A percentile compares a stretch with the other conserved stretches of the same genome.
phyloP scores from a whole-genome alignment of 1,140 invertebrate genomes.

The Drosophila persimilis region DNA sequence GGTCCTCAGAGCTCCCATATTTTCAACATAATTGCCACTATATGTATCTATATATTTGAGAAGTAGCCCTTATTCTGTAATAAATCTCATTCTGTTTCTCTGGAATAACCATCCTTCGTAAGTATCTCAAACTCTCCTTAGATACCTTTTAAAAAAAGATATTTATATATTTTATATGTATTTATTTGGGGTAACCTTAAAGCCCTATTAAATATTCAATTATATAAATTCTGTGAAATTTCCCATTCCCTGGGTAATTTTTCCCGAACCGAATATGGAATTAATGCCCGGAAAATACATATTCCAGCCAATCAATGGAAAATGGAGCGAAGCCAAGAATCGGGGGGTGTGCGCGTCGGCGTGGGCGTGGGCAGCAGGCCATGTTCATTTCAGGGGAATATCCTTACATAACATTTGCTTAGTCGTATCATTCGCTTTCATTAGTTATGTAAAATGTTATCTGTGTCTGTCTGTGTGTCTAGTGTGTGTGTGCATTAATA shows the following conservation, averaged over 20 bases:
- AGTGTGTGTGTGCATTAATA: slow-evolving; percentile 62
- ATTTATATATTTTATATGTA: background rate
- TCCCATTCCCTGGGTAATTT: background rate
- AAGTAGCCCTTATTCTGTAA: too few relatives aligned
- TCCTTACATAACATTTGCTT: slow-evolving; percentile 38
- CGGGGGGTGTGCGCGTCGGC: slow-evolving; percentile 1
- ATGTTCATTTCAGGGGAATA: slow-evolving; percentile 26
- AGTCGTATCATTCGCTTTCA: slow-evolving; percentile 8
- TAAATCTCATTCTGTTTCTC: too few relatives aligned
- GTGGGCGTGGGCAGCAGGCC: slow-evolving; percentile 10
- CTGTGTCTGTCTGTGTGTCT: slow-evolving; percentile 23
- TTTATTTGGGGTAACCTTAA: too few relatives aligned
- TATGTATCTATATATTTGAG: too few relatives aligned
- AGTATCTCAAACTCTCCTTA: too few relatives aligned
- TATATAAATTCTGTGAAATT: background rate
- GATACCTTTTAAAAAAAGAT: too few relatives aligned
- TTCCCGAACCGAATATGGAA: background rate
- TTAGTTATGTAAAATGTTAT: slow-evolving; percentile 52
- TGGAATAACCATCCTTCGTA: too few relatives aligned
- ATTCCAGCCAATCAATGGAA: slow-evolving; percentile 19
- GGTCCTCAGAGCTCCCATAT: too few relatives aligned
- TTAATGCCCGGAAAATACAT: background rate
- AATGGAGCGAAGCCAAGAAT: background rate
- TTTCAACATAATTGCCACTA: too few relatives aligned
- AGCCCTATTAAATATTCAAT: too few relatives aligned